These are phyloP conservation scores for Rhizomys pruinosus DNA, from an alignment of 2,113 vertebrate species.

Conservation along the genomic window DNA sequence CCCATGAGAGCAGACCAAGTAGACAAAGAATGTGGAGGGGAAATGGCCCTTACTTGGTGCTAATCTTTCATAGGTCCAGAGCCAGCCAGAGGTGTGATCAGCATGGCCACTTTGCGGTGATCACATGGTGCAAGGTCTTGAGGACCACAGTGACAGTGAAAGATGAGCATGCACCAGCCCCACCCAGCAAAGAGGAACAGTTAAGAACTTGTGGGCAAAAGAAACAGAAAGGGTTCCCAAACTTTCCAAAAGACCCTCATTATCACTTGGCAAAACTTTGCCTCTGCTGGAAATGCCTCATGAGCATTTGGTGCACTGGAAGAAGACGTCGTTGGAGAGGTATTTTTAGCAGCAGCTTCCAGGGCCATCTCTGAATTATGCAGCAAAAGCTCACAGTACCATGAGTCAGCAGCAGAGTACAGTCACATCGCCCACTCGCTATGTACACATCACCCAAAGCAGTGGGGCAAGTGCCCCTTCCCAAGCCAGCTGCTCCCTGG, in stretches of 20 bases:
- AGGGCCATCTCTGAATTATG: neutral
- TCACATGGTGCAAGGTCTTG: too few species aligned
- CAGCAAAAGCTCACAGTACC: neutral
- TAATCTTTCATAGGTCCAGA: neutral
- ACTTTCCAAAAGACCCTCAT: neutral
- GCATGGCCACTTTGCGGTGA: neutral
- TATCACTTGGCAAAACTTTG: neutral
- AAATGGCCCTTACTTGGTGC: too few species aligned
- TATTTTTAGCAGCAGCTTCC: slow-evolving; percentile 24
- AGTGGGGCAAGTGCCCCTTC: neutral
- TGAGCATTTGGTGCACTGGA: rapidly evolving
- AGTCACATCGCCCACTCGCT: neutral
- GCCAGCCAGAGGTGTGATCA: neutral
- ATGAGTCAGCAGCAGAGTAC: neutral
- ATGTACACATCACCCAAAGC: neutral
- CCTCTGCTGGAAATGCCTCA: neutral
- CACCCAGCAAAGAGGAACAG: neutral
- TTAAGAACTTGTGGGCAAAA: neutral
- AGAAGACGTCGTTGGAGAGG: neutral
- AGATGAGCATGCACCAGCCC: neutral
- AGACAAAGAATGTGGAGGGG: neutral
- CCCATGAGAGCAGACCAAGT: neutral
- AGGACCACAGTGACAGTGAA: neutral
- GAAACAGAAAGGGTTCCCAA: neutral
- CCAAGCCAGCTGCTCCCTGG: neutral